Evolutionary conservation across 1,140 invertebrate genomes (phyloP), one percentile per base, ranked within the genome.

Genomic region (Arion vulgaris): DNA sequence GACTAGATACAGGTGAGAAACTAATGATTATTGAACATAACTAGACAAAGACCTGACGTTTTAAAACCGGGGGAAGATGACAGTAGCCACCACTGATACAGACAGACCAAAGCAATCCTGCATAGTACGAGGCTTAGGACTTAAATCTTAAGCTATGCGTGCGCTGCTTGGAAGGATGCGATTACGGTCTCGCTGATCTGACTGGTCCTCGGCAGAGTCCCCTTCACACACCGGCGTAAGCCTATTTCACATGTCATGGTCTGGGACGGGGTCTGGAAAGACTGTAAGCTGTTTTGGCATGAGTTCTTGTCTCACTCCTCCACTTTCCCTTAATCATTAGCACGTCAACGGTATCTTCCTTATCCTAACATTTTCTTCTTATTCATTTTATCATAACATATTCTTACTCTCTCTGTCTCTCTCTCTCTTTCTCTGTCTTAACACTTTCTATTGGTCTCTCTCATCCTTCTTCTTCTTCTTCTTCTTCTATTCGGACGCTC

Each of bases 241-340:
- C 62, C 62, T 66, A 66, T 66, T 66, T 66, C 19, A 32, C 62
- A 66, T 66, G 62, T 32, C 62, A 32, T 28, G 19, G 4, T 11
- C 17, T 2, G n/a, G 32, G 62, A 34, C 32, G 28, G 28, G 62
- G 28, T n/a, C 7, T 2, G 28, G 28, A 28, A 66, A 5, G 28
- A 32, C 62, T 57, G 11, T 66, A 66, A 66, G 62, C 62, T 66
- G 62, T 66, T 66, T 66, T 32, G 62, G n/a, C 62, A 66, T 66
- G 28, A 9, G 1, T 66, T 66, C 28, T 66, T 28, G 7, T 66
- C 26, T 49, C 19, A 19, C 45, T 49, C 19, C 19, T 11, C 45
- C 45, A n/a, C n/a, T n/a, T n/a, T n/a, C n/a, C n/a, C n/a, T n/a
- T n/a, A n/a, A n/a, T n/a, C n/a, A n/a, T n/a, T n/a, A n/a, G n/a